These are phyloP conservation scores for Caenorhabditis macrosperma DNA, from an alignment of 2,888 invertebrate species.

Conservation along the genomic window DNA sequence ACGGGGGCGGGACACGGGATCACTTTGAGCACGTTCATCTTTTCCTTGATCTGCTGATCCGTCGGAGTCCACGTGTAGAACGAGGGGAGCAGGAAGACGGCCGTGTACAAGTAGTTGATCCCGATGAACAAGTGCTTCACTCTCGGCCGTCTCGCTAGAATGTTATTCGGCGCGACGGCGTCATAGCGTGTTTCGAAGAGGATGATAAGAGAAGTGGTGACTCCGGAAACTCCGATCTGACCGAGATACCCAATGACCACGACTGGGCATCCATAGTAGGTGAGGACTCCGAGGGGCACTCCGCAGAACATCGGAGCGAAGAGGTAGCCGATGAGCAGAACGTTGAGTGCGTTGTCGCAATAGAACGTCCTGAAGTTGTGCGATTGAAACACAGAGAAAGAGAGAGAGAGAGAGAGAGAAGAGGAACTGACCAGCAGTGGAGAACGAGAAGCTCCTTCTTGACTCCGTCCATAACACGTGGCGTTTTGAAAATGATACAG, in stretches of 20 bases:
- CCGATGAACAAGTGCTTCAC: background rate
- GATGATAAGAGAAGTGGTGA: constrained; percentile 9
- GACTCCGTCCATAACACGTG: constrained; percentile 14
- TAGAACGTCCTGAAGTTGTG: constrained; percentile 13
- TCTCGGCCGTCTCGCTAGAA: background rate
- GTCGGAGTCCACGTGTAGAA: constrained; percentile 13
- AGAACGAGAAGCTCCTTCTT: constrained; percentile 11
- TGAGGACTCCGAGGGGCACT: constrained; percentile 5
- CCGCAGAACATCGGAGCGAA: constrained; percentile 26
- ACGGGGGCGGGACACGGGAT: constrained; percentile 10
- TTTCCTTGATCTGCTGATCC: constrained; percentile 4
- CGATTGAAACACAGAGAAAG: background rate
- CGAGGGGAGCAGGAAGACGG: constrained; percentile 6
- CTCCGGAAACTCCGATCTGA: constrained; percentile 31
- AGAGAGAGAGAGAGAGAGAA: background rate
- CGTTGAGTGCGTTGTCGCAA: constrained; percentile 26
- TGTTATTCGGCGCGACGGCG: constrained; percentile 3
- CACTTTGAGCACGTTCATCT: constrained; percentile 17
- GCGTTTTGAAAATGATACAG: constrained; percentile 29
- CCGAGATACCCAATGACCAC: constrained; percentile 22
- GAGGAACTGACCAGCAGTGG: constrained; percentile 1
- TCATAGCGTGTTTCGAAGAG: constrained; percentile 13
- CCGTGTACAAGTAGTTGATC: constrained; percentile 13
- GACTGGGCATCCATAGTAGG: constrained; percentile 2
- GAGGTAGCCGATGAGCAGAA: constrained; percentile 24